These are phyloP conservation scores for Arion vulgaris DNA, from an alignment of 1,140 invertebrate genomes.

Conservation along the genomic window DNA sequence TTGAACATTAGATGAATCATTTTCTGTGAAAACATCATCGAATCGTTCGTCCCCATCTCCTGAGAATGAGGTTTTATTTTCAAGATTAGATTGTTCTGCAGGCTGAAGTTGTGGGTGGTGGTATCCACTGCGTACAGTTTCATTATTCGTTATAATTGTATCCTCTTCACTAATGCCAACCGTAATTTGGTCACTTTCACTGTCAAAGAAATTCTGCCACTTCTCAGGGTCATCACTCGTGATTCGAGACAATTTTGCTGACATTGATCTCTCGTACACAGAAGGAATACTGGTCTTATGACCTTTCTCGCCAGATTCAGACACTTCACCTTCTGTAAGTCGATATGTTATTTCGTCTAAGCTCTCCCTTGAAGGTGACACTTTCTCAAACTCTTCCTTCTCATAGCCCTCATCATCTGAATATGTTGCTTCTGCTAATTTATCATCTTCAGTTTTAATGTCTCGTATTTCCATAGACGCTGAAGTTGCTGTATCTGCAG, in stretches of 20 bases:
- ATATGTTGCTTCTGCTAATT: not conserved
- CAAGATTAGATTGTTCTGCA: not conserved
- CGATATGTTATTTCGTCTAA: not conserved
- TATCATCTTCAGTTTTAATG: not conserved
- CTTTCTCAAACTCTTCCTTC: not conserved
- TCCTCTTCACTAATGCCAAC: not conserved
- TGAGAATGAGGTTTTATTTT: not conserved
- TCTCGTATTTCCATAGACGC: not conserved
- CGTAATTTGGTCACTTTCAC: not conserved
- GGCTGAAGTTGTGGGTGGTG: not conserved
- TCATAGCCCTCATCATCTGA: not conserved
- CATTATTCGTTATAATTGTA: not conserved
- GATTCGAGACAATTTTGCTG: conserved; percentile 19
- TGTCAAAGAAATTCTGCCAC: not conserved
- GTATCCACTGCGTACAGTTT: not conserved
- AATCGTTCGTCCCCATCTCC: not conserved
- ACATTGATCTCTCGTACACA: conserved; percentile 31
- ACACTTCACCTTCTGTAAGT: not conserved
- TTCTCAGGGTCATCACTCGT: conserved; percentile 20
- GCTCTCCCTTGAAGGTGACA: too few species aligned
- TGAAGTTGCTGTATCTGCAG: not conserved
- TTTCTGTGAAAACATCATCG: not conserved
- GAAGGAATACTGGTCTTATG: conserved; percentile 5
- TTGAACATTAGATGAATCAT: not conserved
- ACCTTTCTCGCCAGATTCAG: not conserved